Evolutionary conservation across 2,797 vertebrate genomes (phyloP), one percentile per base, ranked within the genome.

Genomic region (Cryptoblepharus egeriae): DNA sequence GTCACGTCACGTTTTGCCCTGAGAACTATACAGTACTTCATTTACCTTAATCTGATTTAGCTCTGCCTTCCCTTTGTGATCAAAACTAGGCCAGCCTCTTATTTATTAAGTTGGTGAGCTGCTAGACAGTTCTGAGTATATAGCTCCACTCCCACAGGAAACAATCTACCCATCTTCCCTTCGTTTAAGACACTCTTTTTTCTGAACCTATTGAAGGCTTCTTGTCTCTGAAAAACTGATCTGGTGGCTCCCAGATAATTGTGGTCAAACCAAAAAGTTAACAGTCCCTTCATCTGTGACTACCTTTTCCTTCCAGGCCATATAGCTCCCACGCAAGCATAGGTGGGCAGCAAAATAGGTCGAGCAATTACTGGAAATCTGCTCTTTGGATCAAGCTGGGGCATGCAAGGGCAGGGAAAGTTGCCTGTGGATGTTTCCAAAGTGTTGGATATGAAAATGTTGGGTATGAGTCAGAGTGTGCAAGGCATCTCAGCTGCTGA

Each of bases 351-450:
- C 28, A 24, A 28, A 3, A 52, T 12, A 37, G 5, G 30, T 72
- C 42, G 5, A 7, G 75, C n/a, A 52, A 52, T 52, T 6, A 15
- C 58, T 55, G 10, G 4, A 26, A 18, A 39, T 42, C 37, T 49
- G 13, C 58, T 69, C 15, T 22, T 6, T 35, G 35, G 4, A 16
- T 39, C 55, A 49, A 60, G 61, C 68, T 72, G 42, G 61, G 49
- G 69, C 42, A 52, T 10, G 32, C 22, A 64, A n/a, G 5, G 16
- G 45, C 24, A 68, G 57, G n/a, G 63, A 65, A 32, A 28, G 63
- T 26, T 26, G 35, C n/a, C 52, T 15, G 18, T 77, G 57, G 81
- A 77, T 28, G 35, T 71, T 83, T 77, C 28, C 58, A 71, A 37
- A 39, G 58, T 61, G 73, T 39, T 26, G 71, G 12, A 5, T 45